Evolutionary conservation across 2,113 vertebrate genomes (phyloP).

Genomic region (Mystacornis crossleyi): DNA sequence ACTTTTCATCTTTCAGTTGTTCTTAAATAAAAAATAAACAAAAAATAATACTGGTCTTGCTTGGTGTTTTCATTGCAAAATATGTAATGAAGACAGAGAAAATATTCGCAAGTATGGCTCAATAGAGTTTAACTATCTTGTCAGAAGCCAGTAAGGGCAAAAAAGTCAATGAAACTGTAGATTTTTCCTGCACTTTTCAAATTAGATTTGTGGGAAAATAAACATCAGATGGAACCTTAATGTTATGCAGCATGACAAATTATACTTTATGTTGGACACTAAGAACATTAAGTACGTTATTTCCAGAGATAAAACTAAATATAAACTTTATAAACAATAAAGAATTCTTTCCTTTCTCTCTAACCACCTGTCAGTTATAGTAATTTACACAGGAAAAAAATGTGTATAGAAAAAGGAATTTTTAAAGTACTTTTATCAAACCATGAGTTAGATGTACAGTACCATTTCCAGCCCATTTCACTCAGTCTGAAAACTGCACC

Average conservation of each 20-base stretch:
- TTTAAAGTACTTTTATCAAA: background rate
- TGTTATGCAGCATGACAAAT: background rate
- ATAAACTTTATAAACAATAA: accelerated
- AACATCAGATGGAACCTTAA: background rate
- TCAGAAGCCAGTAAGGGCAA: background rate
- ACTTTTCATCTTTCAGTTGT: background rate
- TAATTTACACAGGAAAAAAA: background rate
- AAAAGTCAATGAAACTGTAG: background rate
- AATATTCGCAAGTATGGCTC: background rate
- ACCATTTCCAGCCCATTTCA: background rate
- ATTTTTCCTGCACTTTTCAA: background rate
- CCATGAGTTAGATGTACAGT: background rate
- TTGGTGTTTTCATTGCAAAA: background rate
- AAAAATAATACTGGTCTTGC: background rate
- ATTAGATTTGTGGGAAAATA: background rate
- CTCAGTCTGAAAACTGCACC: background rate
- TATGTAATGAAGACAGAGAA: background rate
- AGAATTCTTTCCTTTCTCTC: background rate
- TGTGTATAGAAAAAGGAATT: background rate
- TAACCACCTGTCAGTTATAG: background rate
- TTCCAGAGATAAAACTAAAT: background rate
- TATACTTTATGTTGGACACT: background rate
- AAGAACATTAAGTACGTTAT: background rate
- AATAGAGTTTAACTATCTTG: background rate
- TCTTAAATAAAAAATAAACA: background rate